Percentiles rank a stretch among this genome's conserved stretches.
phyloP scores from a whole-genome alignment of 2,113 vertebrate species.

The Perca schrenkii region DNA sequence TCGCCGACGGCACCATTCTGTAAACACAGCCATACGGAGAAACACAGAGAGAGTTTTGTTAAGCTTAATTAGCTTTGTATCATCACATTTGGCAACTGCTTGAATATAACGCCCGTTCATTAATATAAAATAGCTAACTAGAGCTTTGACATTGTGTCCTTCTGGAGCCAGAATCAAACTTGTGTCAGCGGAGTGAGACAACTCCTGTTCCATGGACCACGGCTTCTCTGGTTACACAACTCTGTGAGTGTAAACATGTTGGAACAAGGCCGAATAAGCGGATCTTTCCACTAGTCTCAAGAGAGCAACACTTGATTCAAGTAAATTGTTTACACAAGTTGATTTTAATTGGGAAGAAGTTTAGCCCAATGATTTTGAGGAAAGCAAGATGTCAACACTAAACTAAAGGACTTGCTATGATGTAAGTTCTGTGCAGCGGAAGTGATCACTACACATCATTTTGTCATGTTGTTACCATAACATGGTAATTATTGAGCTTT shows the following conservation, averaged over 20 bases:
- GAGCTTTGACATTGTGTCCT: neutral
- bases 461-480: neutral
- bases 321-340: slow-evolving; percentile 39
- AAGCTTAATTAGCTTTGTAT: too few relatives aligned
- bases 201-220: slow-evolving; percentile 22
- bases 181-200: neutral
- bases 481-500: neutral
- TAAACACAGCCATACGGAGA: too few relatives aligned
- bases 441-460: neutral
- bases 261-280: slow-evolving; percentile 31
- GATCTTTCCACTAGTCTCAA: slow-evolving; percentile 31
- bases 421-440: neutral
- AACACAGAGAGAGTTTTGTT: too few relatives aligned
- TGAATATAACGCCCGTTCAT: too few relatives aligned
- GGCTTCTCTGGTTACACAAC: slow-evolving; percentile 28
- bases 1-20: too few relatives aligned
- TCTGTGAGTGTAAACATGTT: slow-evolving; percentile 30
- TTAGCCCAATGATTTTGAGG: neutral
- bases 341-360: slow-evolving; percentile 35
- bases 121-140: too few relatives aligned
- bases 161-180: slow-evolving; percentile 1
- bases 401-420: neutral
- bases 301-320: slow-evolving; percentile 32
- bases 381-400: slow-evolving; percentile 24
- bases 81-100: too few relatives aligned